phyloP scores from a whole-genome alignment of 2,113 vertebrate genomes.

The Calcarius ornatus region DNA sequence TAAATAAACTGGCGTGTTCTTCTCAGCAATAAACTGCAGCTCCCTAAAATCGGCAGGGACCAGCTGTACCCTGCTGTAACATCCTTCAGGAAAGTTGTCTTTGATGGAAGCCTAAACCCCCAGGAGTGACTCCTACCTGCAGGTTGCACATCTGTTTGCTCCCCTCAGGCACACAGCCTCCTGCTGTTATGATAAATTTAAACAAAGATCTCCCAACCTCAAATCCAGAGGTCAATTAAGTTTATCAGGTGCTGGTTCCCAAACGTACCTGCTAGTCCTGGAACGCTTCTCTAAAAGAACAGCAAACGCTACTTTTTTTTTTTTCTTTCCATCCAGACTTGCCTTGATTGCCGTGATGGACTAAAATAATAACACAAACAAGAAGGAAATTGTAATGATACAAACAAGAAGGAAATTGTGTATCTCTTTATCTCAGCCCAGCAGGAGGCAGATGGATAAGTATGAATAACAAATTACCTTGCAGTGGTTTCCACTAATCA shows the following conservation, averaged over 20 bases:
- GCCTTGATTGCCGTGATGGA: conserved; percentile 58
- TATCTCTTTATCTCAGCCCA: conserved; percentile 48
- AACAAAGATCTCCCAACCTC: conserved; percentile 46
- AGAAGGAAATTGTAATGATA: conserved; percentile 66
- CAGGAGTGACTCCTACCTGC: neutral
- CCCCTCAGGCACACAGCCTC: neutral
- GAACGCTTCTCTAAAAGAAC: conserved; percentile 57
- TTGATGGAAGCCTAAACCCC: neutral
- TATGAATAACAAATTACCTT: conserved; percentile 77
- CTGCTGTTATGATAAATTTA: conserved; percentile 32
- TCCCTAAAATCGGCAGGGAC: neutral
- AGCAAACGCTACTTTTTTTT: conserved; percentile 40
- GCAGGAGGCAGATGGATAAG: conserved; percentile 65
- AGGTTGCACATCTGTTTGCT: conserved; percentile 42
- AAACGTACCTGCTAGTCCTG: conserved; percentile 55
- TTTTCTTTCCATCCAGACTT: neutral
- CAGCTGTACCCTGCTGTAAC: neutral
- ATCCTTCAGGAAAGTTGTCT: neutral
- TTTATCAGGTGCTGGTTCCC: conserved; percentile 67
- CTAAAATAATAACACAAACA: conserved; percentile 65
- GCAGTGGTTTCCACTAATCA: conserved; percentile 75
- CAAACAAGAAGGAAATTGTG: conserved; percentile 61
- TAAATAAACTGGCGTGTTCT: neutral
- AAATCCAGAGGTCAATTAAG: conserved; percentile 75
- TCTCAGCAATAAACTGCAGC: neutral